Evolutionary conservation across 1,140 invertebrate species (phyloP), one percentile per base, ranked within the genome.

Genomic region (Eufriesea mexicana): DNA sequence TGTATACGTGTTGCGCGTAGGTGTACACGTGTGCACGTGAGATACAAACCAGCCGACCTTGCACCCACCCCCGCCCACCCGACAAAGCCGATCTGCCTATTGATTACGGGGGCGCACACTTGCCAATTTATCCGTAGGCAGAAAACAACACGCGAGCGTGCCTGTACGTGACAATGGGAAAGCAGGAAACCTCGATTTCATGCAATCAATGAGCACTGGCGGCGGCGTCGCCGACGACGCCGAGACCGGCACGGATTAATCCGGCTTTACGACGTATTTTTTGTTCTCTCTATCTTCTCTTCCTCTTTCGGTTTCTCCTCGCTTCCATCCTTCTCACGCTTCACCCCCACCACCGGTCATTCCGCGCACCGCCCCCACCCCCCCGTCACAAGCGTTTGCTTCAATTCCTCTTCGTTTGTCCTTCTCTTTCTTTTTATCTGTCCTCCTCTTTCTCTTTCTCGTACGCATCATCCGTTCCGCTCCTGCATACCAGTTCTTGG

Each of bases 121-220:
- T 90, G 90, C 88, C 89, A 91, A 91, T 91, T 91, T 91, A 91
- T 90, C 84, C 81, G 86, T 85, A 87, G 89, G 82, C 87, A 89
- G 89, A 89, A 87, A 88, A 83, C 75, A 86, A 84, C 84, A 84
- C 79, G 83, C 84, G 62, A 80, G 79, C 79, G 79, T 76, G 84
- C 66, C 86, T 83, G 76, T 80, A 85, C 79, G 86, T 72, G 89
- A 91, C 86, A 90, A 88, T 89, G 82, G 87, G 67, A 89, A 86
- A 88, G 88, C 90, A 90, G 90, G 90, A 91, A 90, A 89, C 71
- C 84, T 83, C 84, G 87, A 90, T 91, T 89, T 90, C 85, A 73
- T 86, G 84, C 90, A 89, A 91, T 91, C 90, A 90, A 91, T 91
- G 90, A 90, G 86, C 79, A 85, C 87, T 78, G 85, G 77, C 83